Evolutionary conservation across 2,797 vertebrate genomes (phyloP).

Genomic region (Pantherophis vulpinus): DNA sequence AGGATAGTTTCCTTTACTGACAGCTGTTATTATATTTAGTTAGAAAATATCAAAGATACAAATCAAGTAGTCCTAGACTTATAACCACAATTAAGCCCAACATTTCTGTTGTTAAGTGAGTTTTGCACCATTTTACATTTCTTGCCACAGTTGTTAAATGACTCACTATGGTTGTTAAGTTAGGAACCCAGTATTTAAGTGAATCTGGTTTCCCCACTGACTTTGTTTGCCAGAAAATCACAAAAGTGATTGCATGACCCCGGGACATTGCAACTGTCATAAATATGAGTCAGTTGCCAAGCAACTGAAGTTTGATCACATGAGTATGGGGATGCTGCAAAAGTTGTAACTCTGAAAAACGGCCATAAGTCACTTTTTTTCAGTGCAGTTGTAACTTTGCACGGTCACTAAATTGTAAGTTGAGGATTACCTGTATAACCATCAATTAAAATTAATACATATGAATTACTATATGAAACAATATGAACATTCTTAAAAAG

Average conservation of each 20-base stretch:
- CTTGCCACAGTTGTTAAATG: not conserved
- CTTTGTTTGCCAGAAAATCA: too few species aligned
- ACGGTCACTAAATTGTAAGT: not conserved
- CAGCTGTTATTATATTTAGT: not conserved
- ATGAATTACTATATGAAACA: slow-evolving; percentile 37
- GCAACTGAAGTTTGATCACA: too few species aligned
- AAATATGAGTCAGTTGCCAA: too few species aligned
- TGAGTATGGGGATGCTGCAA: too few species aligned
- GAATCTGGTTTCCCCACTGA: too few species aligned
- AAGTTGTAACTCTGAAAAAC: too few species aligned
- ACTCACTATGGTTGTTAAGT: not conserved
- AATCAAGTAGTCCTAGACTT: not conserved
- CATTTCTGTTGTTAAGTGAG: not conserved
- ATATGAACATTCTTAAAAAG: not conserved
- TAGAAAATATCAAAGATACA: not conserved
- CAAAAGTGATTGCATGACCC: too few species aligned
- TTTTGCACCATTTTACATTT: not conserved
- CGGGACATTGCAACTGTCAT: too few species aligned
- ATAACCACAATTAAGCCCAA: not conserved
- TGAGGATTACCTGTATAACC: not conserved
- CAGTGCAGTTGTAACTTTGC: not conserved
- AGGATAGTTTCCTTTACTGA: not conserved
- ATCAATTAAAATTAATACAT: not conserved
- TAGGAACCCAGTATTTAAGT: too few species aligned
- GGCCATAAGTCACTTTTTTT: not conserved